These are phyloP conservation scores for Gymnoscopelus braueri DNA, from an alignment of 2,797 vertebrate species.

Conservation along the genomic window DNA sequence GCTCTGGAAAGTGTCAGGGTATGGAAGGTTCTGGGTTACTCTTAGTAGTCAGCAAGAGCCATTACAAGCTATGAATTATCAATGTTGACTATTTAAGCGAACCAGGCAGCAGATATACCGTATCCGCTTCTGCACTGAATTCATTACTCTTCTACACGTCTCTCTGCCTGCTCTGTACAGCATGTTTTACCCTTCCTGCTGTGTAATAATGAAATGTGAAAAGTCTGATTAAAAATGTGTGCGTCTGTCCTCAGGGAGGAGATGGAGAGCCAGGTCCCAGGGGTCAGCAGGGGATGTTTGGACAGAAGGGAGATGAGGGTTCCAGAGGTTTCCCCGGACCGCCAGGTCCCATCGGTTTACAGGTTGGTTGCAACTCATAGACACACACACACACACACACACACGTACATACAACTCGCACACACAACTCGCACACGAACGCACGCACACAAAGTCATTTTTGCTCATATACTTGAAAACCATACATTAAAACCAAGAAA, in stretches of 20 bases:
- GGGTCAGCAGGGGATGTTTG: constrained; percentile 99
- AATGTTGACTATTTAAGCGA: too few species aligned
- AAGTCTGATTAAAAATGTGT: background rate
- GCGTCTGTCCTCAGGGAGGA: constrained; percentile 82
- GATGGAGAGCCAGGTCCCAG: constrained; percentile 97
- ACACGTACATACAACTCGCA: background rate
- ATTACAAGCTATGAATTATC: too few species aligned
- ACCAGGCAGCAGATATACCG: too few species aligned
- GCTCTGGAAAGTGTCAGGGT: too few species aligned
- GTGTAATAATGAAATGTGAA: background rate
- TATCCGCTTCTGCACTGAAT: too few species aligned
- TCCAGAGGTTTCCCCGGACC: constrained; percentile 96
- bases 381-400: constrained; percentile 22
- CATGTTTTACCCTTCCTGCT: background rate
- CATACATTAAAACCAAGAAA: too few species aligned
- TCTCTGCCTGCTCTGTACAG: background rate
- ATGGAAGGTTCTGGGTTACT: too few species aligned
- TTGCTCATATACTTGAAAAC: too few species aligned
- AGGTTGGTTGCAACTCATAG: constrained; percentile 79
- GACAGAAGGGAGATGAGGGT: constrained; percentile 98
- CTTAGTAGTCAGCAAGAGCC: too few species aligned
- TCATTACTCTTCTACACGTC: too few species aligned
- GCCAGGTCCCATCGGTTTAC: constrained; percentile 95
- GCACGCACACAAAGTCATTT: too few species aligned
- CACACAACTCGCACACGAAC: too few species aligned